Evolutionary conservation across 1,140 invertebrate genomes (phyloP).

Genomic region (Ctenoplectra terminalis): DNA sequence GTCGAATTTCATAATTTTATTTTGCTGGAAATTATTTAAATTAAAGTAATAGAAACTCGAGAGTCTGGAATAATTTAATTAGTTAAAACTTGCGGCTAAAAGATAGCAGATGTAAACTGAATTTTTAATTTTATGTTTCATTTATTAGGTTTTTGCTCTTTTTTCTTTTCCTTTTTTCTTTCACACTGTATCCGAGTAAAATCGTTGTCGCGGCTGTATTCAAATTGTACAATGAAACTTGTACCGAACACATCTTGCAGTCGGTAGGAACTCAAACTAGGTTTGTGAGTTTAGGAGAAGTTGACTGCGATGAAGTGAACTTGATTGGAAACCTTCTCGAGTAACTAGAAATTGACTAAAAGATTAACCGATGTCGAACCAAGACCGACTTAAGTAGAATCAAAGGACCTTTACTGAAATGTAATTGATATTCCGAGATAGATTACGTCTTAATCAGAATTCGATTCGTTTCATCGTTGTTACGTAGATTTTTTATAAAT

Average conservation of each 20-base stretch:
- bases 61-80: no score
- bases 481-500: background rate
- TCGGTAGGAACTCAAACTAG: background rate
- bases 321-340: constrained; percentile 22
- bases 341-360: background rate
- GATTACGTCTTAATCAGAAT: background rate
- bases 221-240: constrained; percentile 18
- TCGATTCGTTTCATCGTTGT: background rate
- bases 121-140: background rate
- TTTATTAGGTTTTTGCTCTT: no score
- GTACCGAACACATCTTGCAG: background rate
- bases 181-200: no score
- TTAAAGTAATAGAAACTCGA: no score
- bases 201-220: background rate
- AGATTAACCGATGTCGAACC: constrained; percentile 8
- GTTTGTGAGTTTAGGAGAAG: constrained; percentile 3
- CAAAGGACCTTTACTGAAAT: background rate
- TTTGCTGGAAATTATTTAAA: no score
- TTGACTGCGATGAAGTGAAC: constrained; percentile 19
- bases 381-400: background rate
- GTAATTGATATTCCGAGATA: background rate
- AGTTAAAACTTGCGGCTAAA: no score
- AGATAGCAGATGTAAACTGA: background rate
- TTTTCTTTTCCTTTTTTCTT: no score
- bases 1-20: no score